Conservation (phyloP, 2,113 vertebrate species). For the Charina bottae region DNA sequence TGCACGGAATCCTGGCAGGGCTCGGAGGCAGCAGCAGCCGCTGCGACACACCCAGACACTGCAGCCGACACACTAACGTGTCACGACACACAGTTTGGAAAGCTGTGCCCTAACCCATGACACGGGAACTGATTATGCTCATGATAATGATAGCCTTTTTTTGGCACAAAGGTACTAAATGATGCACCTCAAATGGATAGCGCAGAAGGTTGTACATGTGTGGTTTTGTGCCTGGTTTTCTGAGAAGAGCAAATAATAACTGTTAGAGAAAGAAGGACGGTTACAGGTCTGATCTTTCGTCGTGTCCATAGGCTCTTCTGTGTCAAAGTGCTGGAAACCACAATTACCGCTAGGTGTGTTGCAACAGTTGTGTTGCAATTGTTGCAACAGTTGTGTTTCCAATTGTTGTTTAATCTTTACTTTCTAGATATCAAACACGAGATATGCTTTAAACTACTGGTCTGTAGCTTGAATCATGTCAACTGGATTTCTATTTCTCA, state of each 20-base stretch:
- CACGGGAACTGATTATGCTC: not conserved
- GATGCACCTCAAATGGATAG: not conserved
- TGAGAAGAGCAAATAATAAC: not conserved
- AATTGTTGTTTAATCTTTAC: not conserved
- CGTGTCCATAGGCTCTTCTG: not conserved
- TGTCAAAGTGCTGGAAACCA: not conserved
- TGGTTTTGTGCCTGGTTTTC: not conserved
- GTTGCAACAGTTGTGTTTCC: not conserved
- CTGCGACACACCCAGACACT: too few relatives aligned
- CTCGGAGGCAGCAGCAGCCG: too few relatives aligned
- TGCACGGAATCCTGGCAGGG: too few relatives aligned
- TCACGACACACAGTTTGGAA: too few relatives aligned
- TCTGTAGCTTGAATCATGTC: not conserved
- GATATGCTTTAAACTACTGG: not conserved
- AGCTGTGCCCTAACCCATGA: too few relatives aligned
- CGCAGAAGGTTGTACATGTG: not conserved
- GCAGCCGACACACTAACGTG: too few relatives aligned
- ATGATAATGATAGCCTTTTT: not conserved
- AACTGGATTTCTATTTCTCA: too few relatives aligned
- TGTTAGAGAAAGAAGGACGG: not conserved
- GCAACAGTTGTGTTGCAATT: not conserved
- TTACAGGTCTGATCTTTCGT: not conserved
- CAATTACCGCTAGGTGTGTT: not conserved
- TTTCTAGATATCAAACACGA: not conserved
- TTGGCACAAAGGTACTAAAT: not conserved